Base-by-base conservation (phyloP, 1,140 invertebrate genomes). In the Drosophila takahashii region DNA sequence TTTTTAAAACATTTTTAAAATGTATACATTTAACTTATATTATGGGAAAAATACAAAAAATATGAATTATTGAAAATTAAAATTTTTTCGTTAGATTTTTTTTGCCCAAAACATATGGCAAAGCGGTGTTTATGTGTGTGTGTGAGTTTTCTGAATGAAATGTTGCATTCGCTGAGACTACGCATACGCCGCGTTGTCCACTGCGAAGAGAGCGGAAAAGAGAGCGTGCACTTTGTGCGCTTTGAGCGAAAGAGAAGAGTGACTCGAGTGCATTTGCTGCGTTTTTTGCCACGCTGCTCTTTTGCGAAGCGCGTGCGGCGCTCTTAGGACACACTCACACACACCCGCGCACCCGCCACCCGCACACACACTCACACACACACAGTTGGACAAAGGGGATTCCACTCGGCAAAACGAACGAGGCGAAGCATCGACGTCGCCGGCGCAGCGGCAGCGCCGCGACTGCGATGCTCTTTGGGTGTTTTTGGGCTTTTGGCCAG, bases 121-220 rank as follows among this genome's bases (percentile, higher is more conserved):
- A 29, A 29, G 8, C 11, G 48, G 4, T 11, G 3, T 15, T 3
- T 48, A 13, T n/a, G n/a, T 16, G 29, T 18, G 48, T 18, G 3
- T n/a, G 26, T 48, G 26, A 8, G 22, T 32, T 34, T 16, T 45
- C 11, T 29, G 18, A 11, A 37, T 32, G 59, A 72, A 51, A 50
- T 74, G 72, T 74, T 74, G 57, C 54, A 62, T 50, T 74, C 22
- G 37, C 16, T 37, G 37, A 72, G 32, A 86, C 81, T 87, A 86
- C 83, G 83, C 83, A 86, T 86, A 89, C 84, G 81, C 83, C 73
- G 69, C 81, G 54, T 67, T 81, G 78, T 70, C 80, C 60, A 50
- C 51, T 48, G 45, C 45, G 48, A 76, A 53, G 67, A 71, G 34
- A 58, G 42, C 16, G 8, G 4, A 64, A 41, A 29, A 52, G 56